phyloP scores from a whole-genome alignment of 2,797 vertebrate genomes.

The Pseudopleuronectes americanus region DNA sequence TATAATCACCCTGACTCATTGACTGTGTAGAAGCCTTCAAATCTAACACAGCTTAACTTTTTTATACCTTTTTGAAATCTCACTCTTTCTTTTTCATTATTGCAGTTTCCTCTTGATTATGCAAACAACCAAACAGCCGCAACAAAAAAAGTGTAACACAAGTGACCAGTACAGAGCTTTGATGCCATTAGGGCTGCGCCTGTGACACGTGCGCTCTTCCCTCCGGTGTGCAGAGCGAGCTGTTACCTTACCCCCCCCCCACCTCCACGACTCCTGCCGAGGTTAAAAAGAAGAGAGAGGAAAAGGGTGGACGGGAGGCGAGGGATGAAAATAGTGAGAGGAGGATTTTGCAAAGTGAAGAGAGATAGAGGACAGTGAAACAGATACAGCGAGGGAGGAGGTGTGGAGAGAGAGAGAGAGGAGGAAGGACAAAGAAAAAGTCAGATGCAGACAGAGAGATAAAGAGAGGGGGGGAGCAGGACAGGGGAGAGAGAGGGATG shows the following conservation, averaged over 20 bases:
- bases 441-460: constrained; percentile 67
- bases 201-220: constrained; percentile 24
- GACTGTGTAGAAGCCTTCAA: constrained; percentile 14
- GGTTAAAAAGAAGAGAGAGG: constrained; percentile 48
- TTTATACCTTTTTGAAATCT: constrained; percentile 3
- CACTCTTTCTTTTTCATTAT: background rate
- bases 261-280: constrained; percentile 63
- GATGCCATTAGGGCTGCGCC: constrained; percentile 60
- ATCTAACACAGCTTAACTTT: constrained; percentile 10
- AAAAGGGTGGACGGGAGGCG: constrained; percentile 41
- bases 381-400: constrained; percentile 67
- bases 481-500: constrained; percentile 59
- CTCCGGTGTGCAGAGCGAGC: constrained; percentile 48
- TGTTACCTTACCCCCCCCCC: constrained; percentile 66
- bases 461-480: constrained; percentile 60
- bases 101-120: constrained; percentile 12
- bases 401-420: constrained; percentile 26
- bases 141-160: constrained; percentile 28
- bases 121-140: constrained; percentile 17
- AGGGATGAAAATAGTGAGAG: constrained; percentile 68
- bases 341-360: constrained; percentile 75
- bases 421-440: constrained; percentile 70
- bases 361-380: constrained; percentile 76
- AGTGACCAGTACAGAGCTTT: constrained; percentile 15
- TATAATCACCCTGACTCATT: constrained; percentile 1